Evolutionary conservation across 2,113 vertebrate species (phyloP).

Genomic region (Saguinus midas): DNA sequence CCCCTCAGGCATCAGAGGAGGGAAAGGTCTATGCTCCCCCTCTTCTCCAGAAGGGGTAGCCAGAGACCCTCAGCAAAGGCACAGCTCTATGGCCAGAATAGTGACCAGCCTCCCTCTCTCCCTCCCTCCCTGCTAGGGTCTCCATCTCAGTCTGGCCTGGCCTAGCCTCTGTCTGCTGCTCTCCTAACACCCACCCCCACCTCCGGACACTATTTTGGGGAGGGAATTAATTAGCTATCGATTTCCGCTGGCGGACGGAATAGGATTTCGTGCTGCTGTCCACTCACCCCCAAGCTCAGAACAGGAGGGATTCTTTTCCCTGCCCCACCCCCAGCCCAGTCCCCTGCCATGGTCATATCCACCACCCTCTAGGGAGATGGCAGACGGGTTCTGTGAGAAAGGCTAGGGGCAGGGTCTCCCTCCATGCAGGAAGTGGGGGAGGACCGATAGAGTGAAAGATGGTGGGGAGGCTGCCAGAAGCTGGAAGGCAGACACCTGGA

Average conservation of each 20-base stretch:
- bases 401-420: neutral
- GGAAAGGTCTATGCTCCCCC: neutral
- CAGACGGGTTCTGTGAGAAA: neutral
- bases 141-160: neutral
- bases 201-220: slow-evolving; percentile 70
- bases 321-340: neutral
- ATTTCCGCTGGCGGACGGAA: slow-evolving; percentile 67
- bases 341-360: neutral
- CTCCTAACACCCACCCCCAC: neutral
- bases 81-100: neutral
- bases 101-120: neutral
- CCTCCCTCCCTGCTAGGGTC: neutral
- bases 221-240: slow-evolving; percentile 78
- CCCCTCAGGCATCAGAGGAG: neutral
- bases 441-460: neutral
- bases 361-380: neutral
- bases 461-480: neutral
- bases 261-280: slow-evolving; percentile 42
- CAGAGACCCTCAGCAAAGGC: neutral
- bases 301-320: neutral
- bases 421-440: neutral
- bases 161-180: neutral
- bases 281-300: neutral
- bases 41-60: neutral
- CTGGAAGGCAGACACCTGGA: neutral